A percentile compares a stretch with the other conserved stretches of the same genome.
These are phyloP conservation scores for Ischnus inquisitorius DNA, from an alignment of 2,888 invertebrate genomes.

Conservation along the genomic window DNA sequence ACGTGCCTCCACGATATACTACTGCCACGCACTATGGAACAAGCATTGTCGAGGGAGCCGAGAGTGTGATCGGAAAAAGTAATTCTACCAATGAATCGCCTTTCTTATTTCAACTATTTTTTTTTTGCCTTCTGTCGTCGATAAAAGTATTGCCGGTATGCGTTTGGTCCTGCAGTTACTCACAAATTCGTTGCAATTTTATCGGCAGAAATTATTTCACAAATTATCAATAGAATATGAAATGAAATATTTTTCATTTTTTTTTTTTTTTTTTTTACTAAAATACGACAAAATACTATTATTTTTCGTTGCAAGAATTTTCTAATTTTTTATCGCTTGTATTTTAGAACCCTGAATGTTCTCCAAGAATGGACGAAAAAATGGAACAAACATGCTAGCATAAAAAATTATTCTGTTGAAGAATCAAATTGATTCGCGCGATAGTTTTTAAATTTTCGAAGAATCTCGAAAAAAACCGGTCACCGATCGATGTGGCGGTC, in stretches of 20 bases:
- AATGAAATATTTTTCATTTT: too few species aligned
- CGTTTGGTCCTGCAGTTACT: neutral
- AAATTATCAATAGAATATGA: too few species aligned
- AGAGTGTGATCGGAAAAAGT: slow-evolving; percentile 66
- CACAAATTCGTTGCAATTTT: neutral
- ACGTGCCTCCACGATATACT: slow-evolving; percentile 58
- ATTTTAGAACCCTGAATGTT: too few species aligned
- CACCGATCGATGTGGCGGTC: neutral
- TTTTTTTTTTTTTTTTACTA: too few species aligned
- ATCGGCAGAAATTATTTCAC: neutral
- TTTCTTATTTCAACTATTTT: slow-evolving; percentile 44
- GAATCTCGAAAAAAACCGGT: too few species aligned
- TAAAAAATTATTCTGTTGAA: neutral
- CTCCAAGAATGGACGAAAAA: too few species aligned
- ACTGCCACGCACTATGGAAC: slow-evolving; percentile 40
- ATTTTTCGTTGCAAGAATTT: too few species aligned
- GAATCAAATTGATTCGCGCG: neutral
- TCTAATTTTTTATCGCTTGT: too few species aligned
- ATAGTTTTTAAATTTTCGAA: neutral
- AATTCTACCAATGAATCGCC: slow-evolving; percentile 59
- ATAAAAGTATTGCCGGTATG: neutral
- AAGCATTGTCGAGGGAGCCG: slow-evolving; percentile 19
- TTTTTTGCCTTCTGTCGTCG: neutral
- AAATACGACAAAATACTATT: too few species aligned
- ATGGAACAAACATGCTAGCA: neutral